Base-by-base conservation (phyloP, 2,113 vertebrate species). In the Rhinoptilus africanus region DNA sequence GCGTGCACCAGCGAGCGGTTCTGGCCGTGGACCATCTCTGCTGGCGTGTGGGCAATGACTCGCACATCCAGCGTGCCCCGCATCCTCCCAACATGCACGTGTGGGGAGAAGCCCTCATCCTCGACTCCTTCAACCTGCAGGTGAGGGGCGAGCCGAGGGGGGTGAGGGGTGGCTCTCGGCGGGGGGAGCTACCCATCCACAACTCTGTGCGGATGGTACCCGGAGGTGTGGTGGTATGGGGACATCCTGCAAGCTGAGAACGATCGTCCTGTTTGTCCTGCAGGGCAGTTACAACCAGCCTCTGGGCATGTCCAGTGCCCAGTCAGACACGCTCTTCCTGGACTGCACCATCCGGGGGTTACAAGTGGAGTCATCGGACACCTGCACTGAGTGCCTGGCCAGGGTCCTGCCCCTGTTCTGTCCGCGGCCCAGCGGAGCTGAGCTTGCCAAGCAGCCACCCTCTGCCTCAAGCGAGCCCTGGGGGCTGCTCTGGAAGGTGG, bases 21-120 rank as follows among this genome's bases (percentile, higher is more conserved):
- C 96, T 99, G 92, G 98, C 98, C 4, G 97, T 99, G 83, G 99
- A 99, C 95, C 99, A 99, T 92, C 99, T 99, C 89, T 99, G 99
- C 98, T 99, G 99, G 99, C 98, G 99, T 3, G 99, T 99, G 95
- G 99, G 99, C 82, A 99, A 99, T 4, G 99, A 99, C 72, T 99
- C 99, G 18, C 99, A 99, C 95, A 99, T 99, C 98, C 99, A 99
- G 83, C 99, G 99, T 94, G 99, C 99, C 63, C 98, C 99, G 0
- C 99, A 99, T 91, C 99, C 99, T 21, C 98, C 99, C 93, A 99
- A 98, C 90, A 99, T 99, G 98, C 99, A 99, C 3, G 99, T 99
- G 86, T 99, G 99, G 99, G 99, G 99, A 56, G 99, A 99, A 95
- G 99, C 99, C 4, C 97, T 99, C 73, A 98, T 99, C 91, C 96